Base-by-base conservation (phyloP, 2,888 invertebrate genomes). In the Chymomyza amoena region DNA sequence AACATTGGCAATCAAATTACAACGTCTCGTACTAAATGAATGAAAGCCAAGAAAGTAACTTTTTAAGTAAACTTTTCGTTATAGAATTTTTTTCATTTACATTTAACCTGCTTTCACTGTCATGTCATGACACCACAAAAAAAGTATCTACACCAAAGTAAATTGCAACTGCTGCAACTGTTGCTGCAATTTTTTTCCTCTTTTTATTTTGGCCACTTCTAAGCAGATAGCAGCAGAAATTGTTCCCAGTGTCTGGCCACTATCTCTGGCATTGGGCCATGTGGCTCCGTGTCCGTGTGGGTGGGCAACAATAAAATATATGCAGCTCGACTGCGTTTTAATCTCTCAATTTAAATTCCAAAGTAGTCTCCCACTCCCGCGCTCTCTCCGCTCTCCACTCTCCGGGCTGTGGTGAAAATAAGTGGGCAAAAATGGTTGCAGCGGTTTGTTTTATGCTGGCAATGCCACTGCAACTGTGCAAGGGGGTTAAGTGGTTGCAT, bases 81-180 rank as follows among this genome's bases (percentile, higher is more conserved):
- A 67, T 68, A 84, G 73, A 78, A 85, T 83, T 87, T 87, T 66
- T 60, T 66, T 61, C 54, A 90, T 89, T 89, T 88, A 86, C 89
- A 90, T 89, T 89, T 89, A 89, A 90, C 89, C 89, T 90, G 89
- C 89, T 90, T 89, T 89, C 90, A 89, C 89, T 51, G 51, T 3
- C 25, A n/a, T 20, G 32, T 28, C 25, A 52, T 25, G 32, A 62
- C 50, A 20, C 50, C 32, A 39, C n/a, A 28, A 39, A 7, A 39
- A 7, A 32, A 18, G 28, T 59, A n/a, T 18, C 32, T 32, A 32
- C 32, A 32, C 32, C 32, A 32, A 36, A 36, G 60, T 36, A 60
- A 32, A 36, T 15, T 59, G 59, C 59, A 10, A 60, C 28, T 9
- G 39, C 39, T 25, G 57, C 39, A 61, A 61, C 36, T 39, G 39